Conservation (phyloP, 35 echinoderm and acorn worm genomes). For the Holothuria glaberrima region DNA sequence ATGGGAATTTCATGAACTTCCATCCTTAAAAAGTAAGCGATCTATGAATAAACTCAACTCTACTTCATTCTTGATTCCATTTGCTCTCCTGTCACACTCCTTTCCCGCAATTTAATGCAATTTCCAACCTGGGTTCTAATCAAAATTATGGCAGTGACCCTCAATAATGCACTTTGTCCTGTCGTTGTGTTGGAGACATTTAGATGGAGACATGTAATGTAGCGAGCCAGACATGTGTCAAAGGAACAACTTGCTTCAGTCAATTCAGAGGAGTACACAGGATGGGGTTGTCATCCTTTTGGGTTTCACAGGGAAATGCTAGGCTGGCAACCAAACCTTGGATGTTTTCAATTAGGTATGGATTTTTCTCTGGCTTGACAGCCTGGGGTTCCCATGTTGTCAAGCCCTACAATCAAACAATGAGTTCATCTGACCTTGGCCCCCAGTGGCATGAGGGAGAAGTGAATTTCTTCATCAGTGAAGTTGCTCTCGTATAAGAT, state of each 20-base stretch:
- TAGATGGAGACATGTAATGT: conserved; percentile 15
- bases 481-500: no score
- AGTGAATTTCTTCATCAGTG: no score
- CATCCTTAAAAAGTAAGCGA: no score
- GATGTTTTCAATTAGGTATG: conserved; percentile 39
- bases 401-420: background rate
- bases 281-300: conserved; percentile 4
- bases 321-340: conserved; percentile 15
- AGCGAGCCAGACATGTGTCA: conserved; percentile 38
- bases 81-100: no score
- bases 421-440: conserved; percentile 31
- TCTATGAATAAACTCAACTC: no score
- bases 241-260: conserved; percentile 26
- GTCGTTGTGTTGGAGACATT: conserved; percentile 1
- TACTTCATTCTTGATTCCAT: no score
- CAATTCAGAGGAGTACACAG: conserved; percentile 34
- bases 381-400: conserved; percentile 7
- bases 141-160: conserved; percentile 14
- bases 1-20: no score
- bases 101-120: no score
- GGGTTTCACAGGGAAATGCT: conserved; percentile 22
- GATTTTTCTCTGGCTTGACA: conserved; percentile 6
- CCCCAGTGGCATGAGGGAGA: background rate
- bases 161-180: background rate
- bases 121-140: background rate